phyloP scores from a whole-genome alignment of 2,888 invertebrate genomes.

The Eilema depressum region DNA sequence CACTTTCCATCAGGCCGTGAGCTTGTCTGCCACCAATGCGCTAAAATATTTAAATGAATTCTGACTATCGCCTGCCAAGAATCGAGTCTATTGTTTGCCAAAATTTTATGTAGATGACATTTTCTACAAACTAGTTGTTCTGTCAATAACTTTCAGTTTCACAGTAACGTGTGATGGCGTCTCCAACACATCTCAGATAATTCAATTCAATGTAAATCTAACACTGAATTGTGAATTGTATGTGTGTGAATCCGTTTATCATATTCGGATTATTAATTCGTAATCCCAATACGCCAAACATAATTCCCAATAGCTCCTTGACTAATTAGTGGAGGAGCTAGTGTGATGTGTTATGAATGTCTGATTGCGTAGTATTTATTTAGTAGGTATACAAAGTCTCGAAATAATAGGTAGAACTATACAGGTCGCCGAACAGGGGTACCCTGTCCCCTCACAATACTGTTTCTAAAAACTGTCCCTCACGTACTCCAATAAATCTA shows the following conservation, averaged over 20 bases:
- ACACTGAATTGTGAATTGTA: too few relatives aligned
- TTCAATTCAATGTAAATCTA: not conserved
- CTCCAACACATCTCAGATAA: not conserved
- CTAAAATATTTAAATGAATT: not conserved
- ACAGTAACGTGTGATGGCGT: not conserved
- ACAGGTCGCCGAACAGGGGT: too few relatives aligned
- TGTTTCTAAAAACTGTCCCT: too few relatives aligned
- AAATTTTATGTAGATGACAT: not conserved
- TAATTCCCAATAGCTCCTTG: not conserved
- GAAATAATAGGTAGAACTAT: too few relatives aligned
- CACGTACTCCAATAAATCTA: not conserved
- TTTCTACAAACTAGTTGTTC: not conserved
- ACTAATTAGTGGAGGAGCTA: not conserved
- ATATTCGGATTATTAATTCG: not conserved
- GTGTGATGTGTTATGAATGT: not conserved
- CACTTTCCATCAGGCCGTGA: too few relatives aligned
- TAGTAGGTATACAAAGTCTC: not conserved
- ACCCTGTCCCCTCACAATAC: not conserved
- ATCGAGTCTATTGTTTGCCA: not conserved
- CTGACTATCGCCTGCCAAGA: not conserved
- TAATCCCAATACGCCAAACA: not conserved
- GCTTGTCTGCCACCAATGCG: too few relatives aligned
- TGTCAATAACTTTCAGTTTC: not conserved
- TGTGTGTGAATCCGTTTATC: not conserved
- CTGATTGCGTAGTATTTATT: not conserved